These are phyloP conservation scores for Xenotilapia caudafasciata DNA, from an alignment of 2,113 vertebrate genomes.

Conservation along the genomic window DNA sequence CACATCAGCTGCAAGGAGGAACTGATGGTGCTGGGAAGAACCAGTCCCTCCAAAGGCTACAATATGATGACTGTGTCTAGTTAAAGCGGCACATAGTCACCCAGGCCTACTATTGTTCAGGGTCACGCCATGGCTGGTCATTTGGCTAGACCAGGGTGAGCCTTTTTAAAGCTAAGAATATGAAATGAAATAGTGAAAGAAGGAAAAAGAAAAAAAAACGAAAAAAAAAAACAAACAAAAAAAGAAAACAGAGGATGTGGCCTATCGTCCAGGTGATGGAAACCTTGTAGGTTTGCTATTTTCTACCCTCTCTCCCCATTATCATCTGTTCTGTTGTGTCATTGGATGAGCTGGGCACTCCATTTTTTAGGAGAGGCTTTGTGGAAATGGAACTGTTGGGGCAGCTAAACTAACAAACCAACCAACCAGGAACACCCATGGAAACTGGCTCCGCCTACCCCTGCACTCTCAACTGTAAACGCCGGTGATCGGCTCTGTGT, in stretches of 20 bases:
- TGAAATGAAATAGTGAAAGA: constrained; percentile 67
- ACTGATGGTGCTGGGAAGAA: constrained; percentile 91
- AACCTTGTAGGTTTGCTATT: constrained; percentile 75
- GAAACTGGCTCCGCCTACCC: not conserved
- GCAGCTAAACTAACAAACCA: constrained; percentile 65
- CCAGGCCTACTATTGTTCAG: constrained; percentile 45
- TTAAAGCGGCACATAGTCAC: constrained; percentile 72
- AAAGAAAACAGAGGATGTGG: constrained; percentile 78
- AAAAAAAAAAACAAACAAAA: constrained; percentile 1
- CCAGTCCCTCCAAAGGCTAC: constrained; percentile 96
- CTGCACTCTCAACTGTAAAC: constrained; percentile 1
- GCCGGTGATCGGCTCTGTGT: constrained; percentile 32
- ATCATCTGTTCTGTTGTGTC: constrained; percentile 65
- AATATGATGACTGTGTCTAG: constrained; percentile 99
- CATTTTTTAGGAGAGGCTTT: constrained; percentile 77
- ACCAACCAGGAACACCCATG: not conserved
- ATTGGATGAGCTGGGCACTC: constrained; percentile 87
- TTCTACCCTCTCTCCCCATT: constrained; percentile 28
- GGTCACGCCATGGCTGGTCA: constrained; percentile 47
- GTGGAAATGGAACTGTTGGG: constrained; percentile 67
- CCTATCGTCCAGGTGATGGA: constrained; percentile 90
- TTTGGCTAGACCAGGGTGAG: constrained; percentile 42
- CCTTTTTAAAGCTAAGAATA: constrained; percentile 73
- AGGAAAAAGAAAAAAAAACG: constrained; percentile 22
- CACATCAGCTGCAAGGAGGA: constrained; percentile 99